Base-by-base conservation (phyloP, 1,140 invertebrate genomes). In the Drosophila ficusphila region DNA sequence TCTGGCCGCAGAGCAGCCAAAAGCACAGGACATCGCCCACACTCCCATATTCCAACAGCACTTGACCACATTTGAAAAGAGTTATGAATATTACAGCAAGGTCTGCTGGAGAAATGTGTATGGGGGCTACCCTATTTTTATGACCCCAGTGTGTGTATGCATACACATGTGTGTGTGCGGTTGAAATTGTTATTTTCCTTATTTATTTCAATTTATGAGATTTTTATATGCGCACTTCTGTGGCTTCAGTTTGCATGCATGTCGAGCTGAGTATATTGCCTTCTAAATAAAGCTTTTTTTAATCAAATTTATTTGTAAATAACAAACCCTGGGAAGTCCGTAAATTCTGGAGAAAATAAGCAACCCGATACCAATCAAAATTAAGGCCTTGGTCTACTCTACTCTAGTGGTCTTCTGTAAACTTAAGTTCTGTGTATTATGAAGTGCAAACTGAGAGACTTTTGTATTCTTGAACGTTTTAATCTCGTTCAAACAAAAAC, bases 21-120 rank as follows among this genome's bases (percentile, higher is more conserved):
- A 25, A 29, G 38, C 34, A 42, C 33, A 53, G 42, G 29, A 34
- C 53, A 33, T 58, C 8, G 33, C 42, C 4, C 39, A 47, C 31
- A 9, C 18, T 21, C 39, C 19, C 41, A 42, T 6, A 27, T 14
- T 33, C 51, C 14, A 61, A 39, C 38, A 56, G 72, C 82, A 81
- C 82, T 86, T 88, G 81, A 86, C 81, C 81, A 86, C 82, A 88
- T 86, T 86, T 88, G 82, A 86, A 88, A 86, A 86, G 81, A 86
- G 82, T 81, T 86, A 86, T 86, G 81, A 86, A 86, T 86, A 86
- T 86, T 86, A 79, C 81, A 76, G 57, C 42, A 60, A 73, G 74
- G 71, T 62, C 76, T 51, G 34, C 56, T 42, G 31, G 16, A 42
- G 38, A 48, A 52, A 38, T 16, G 12, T 61, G 54, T 29, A 27